Base-by-base conservation (phyloP, 92 coral and sea anemone genomes). In the Porites rus region DNA sequence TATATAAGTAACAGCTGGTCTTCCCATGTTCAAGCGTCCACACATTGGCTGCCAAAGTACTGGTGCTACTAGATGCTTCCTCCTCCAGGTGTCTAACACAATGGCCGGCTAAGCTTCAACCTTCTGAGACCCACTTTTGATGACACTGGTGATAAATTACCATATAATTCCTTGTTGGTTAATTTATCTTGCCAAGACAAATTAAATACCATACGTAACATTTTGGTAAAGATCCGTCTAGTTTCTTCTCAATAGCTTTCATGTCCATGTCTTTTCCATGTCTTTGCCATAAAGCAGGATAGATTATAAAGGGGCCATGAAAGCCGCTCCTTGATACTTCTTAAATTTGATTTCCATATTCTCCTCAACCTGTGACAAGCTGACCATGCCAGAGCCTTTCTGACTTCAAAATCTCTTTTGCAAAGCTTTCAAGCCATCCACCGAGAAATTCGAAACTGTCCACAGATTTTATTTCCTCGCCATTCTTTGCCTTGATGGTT, bases 41-140 rank as follows among this genome's bases (percentile, higher is more conserved):
- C 69, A 17, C 69, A 64, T 64, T n/a, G 69, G 69, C 69, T 64
- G 21, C 69, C 69, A 64, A 24, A 24, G 25, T 24, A 24, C 25
- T 24, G 25, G 25, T 24, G 25, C 25, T 24, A 24, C 25, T 24
- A 64, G 25, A 65, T 65, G 69, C 7, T 65, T 65, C 69, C 8
- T 65, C n/a, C 22, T 65, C 69, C 22, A 12, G 69, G 69, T 65
- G 28, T 65, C 69, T n/a, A n/a, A 65, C 69, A 65, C 69, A 65
- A 65, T 65, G 69, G 1, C 22, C 69, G 28, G 69, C 69, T 19
- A 65, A 1, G 1, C 3, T 65, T 7, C 6, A 12, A 31, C 38
- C 38, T 31, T 31, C 38, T 31, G 38, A 31, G 4, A 38, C 46
- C 46, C 46, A 0, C 46, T 38, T 38, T 38, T 38, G 46, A 38